Conservation (phyloP, 2,113 vertebrate species). For the Colaptes auratus region DNA sequence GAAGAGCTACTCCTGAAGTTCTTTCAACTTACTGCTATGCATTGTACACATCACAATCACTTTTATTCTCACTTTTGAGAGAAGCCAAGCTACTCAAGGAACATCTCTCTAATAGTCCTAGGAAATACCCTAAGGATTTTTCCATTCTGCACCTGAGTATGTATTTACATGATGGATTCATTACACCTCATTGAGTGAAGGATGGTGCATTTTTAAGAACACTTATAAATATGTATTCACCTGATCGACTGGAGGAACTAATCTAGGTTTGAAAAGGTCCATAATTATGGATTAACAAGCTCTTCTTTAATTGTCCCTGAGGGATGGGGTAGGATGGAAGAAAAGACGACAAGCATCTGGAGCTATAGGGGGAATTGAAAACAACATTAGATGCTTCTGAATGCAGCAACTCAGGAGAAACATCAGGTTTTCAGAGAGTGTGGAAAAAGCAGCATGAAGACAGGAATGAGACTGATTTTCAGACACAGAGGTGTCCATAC, state of each 20-base stretch:
- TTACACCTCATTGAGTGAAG: slow-evolving; percentile 22
- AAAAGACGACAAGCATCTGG: not conserved
- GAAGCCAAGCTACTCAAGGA: not conserved
- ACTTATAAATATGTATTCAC: slow-evolving; percentile 39
- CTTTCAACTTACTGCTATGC: not conserved
- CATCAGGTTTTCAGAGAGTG: not conserved
- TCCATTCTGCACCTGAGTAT: slow-evolving; percentile 8
- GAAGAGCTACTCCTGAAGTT: not conserved
- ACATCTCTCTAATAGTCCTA: not conserved
- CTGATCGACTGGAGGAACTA: not conserved
- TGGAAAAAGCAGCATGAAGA: not conserved
- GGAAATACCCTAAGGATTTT: not conserved
- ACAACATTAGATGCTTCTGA: not conserved
- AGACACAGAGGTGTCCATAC: not conserved
- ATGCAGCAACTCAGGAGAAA: not conserved
- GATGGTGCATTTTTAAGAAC: not conserved
- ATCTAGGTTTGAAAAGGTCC: slow-evolving; percentile 25
- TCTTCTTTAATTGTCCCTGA: slow-evolving; percentile 15
- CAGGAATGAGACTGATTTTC: accelerated
- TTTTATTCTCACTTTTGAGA: not conserved
- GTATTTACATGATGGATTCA: slow-evolving; percentile 35
- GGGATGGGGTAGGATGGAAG: not conserved
- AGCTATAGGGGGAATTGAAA: not conserved
- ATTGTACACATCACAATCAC: not conserved
- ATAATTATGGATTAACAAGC: slow-evolving; percentile 29